Percentiles rank a stretch among this genome's conserved stretches.
These are phyloP conservation scores for Lasioglossum villosulum DNA, from an alignment of 2,888 invertebrate genomes.

Conservation along the genomic window DNA sequence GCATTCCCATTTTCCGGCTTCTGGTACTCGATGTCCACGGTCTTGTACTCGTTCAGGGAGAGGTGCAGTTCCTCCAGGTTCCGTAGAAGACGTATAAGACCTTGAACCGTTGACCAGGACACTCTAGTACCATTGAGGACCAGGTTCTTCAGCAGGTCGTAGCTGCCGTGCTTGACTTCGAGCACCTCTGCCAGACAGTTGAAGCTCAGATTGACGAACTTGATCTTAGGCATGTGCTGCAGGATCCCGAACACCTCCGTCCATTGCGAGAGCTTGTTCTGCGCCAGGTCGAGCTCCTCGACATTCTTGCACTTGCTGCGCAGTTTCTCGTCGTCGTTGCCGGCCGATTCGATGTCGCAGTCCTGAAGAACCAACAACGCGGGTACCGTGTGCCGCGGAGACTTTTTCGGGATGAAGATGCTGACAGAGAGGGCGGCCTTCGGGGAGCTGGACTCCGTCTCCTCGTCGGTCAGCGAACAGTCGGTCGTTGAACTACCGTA, in stretches of 20 bases:
- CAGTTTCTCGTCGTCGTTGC: constrained; percentile 90
- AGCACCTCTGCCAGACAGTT: constrained; percentile 92
- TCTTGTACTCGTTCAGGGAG: constrained; percentile 94
- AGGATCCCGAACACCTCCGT: constrained; percentile 95
- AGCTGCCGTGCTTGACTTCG: constrained; percentile 83
- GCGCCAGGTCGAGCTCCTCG: constrained; percentile 97
- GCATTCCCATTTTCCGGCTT: constrained; percentile 86
- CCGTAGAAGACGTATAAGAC: constrained; percentile 90
- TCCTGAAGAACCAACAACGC: constrained; percentile 94
- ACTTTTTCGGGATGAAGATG: constrained; percentile 94
- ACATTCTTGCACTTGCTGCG: constrained; percentile 94
- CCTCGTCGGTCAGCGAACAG: constrained; percentile 86
- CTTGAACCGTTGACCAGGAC: constrained; percentile 93
- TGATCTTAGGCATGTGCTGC: constrained; percentile 94
- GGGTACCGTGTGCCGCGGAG: constrained; percentile 91
- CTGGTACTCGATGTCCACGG: constrained; percentile 87
- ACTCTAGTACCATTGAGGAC: constrained; percentile 95
- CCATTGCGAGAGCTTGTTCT: constrained; percentile 96
- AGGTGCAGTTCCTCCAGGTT: constrained; percentile 96
- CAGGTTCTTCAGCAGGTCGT: constrained; percentile 87
- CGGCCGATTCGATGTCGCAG: constrained; percentile 96
- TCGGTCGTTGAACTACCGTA: constrained; percentile 88
- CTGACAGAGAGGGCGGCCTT: constrained; percentile 89
- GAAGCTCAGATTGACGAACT: constrained; percentile 96
- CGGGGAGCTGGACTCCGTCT: constrained; percentile 85